A percentile compares a stretch with the other conserved stretches of the same genome.
Evolutionary conservation across 2,113 vertebrate species (phyloP).

Genomic region (Gymnarchus niloticus): DNA sequence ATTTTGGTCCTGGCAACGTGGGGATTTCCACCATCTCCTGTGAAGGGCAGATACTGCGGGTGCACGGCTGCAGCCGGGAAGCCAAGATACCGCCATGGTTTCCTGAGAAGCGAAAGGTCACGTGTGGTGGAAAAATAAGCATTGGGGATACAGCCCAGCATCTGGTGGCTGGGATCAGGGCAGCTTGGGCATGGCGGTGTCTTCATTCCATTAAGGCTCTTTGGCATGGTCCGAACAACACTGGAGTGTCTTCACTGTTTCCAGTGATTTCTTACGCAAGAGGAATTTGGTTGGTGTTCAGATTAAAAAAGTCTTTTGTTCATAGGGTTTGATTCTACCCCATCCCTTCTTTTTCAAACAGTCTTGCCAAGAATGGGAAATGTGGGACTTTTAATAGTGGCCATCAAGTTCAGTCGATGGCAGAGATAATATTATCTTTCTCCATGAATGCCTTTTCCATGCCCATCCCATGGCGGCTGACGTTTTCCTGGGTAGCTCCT

Average conservation of each 20-base stretch:
- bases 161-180: constrained; percentile 28
- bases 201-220: too few relatives aligned
- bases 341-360: constrained; percentile 41
- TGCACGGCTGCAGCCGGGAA: constrained; percentile 51
- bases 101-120: constrained; percentile 67
- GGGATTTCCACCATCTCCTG: constrained; percentile 56
- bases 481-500: constrained; percentile 44
- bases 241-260: neutral
- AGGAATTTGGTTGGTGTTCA: neutral
- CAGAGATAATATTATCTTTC: constrained; percentile 41
- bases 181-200: neutral
- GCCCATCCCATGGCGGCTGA: constrained; percentile 41
- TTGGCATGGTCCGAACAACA: neutral
- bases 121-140: constrained; percentile 69
- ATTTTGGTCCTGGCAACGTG: constrained; percentile 42
- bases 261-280: neutral
- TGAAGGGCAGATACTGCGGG: constrained; percentile 58
- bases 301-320: neutral
- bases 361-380: constrained; percentile 35
- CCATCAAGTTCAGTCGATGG: constrained; percentile 43
- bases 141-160: constrained; percentile 61
- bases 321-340: too few relatives aligned
- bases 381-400: constrained; percentile 47
- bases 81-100: constrained; percentile 62
- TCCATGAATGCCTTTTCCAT: constrained; percentile 43